Percentiles rank a stretch among this genome's conserved stretches.
Conservation (phyloP, 2,888 invertebrate genomes). For the Dascillus cervinus region DNA sequence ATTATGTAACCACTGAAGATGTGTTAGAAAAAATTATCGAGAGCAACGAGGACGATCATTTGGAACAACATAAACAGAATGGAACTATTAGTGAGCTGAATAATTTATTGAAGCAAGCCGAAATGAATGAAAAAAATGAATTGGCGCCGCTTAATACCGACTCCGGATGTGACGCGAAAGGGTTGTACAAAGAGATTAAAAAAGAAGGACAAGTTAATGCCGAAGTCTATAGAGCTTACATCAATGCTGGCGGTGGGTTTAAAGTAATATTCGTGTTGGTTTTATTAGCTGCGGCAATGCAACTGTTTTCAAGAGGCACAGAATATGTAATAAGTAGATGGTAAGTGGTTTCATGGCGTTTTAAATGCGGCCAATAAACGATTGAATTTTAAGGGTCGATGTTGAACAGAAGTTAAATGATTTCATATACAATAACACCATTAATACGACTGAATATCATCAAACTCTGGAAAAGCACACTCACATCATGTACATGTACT, state of each 20-base stretch:
- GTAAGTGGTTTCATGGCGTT: too few relatives aligned
- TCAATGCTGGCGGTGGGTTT: conserved; percentile 25
- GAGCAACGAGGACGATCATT: not conserved
- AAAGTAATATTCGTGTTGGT: too few relatives aligned
- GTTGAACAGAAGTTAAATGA: too few relatives aligned
- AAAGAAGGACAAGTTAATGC: conserved; percentile 25
- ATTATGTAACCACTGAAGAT: conserved; percentile 46
- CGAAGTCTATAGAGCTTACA: conserved; percentile 27
- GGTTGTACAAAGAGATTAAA: conserved; percentile 26
- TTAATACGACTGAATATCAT: conserved; percentile 11
- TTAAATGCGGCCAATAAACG: too few relatives aligned
- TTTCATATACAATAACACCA: conserved; percentile 9
- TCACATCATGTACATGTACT: conserved; percentile 19
- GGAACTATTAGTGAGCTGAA: too few relatives aligned
- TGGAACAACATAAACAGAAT: not conserved
- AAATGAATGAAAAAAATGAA: not conserved
- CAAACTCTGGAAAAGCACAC: conserved; percentile 4
- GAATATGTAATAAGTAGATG: too few relatives aligned
- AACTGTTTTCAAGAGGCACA: too few relatives aligned
- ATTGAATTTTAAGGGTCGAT: too few relatives aligned
- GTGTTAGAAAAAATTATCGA: conserved; percentile 35
- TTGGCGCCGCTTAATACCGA: too few relatives aligned
- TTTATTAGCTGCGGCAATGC: too few relatives aligned
- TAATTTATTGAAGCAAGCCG: conserved; percentile 20
- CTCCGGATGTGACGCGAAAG: conserved; percentile 10